Percentiles rank a stretch among this genome's conserved stretches.
Evolutionary conservation across 2,797 vertebrate species (phyloP).

Genomic region (Alcedo atthis): DNA sequence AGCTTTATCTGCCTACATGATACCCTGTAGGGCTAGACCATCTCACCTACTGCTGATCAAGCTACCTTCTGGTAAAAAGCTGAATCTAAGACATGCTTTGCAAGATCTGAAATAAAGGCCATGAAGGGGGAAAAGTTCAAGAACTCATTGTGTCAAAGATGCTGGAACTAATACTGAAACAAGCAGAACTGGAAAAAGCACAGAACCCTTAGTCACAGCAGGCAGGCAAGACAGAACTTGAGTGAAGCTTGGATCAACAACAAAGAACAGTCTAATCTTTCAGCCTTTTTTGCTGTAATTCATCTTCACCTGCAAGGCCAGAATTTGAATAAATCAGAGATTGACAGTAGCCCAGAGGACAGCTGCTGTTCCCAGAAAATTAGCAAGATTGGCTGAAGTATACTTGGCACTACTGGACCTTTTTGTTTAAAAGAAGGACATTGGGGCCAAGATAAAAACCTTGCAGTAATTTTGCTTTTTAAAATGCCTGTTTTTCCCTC

Average conservation of each 20-base stretch:
- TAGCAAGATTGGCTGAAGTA: background rate
- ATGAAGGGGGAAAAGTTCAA: background rate
- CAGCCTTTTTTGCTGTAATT: background rate
- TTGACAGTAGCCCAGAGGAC: conserved; percentile 24
- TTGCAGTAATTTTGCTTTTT: background rate
- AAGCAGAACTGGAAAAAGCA: background rate
- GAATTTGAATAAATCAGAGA: background rate
- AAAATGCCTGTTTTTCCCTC: background rate
- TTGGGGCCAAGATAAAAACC: background rate
- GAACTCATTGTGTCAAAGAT: background rate
- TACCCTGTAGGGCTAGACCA: background rate
- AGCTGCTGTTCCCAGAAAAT: conserved; percentile 12
- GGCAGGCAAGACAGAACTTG: conserved; percentile 23
- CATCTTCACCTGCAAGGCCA: background rate
- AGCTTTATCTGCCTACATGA: accelerated
- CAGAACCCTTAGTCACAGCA: background rate
- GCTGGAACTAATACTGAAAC: background rate
- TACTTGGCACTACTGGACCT: background rate
- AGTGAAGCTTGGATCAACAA: conserved; percentile 13
- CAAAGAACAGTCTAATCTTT: conserved; percentile 10
- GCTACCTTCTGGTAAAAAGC: background rate
- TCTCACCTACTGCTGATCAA: background rate
- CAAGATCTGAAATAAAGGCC: background rate
- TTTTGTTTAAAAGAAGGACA: background rate
- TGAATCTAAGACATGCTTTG: background rate